These are phyloP conservation scores for Limulus polyphemus DNA, from an alignment of 2,888 invertebrate genomes.

Conservation along the genomic window DNA sequence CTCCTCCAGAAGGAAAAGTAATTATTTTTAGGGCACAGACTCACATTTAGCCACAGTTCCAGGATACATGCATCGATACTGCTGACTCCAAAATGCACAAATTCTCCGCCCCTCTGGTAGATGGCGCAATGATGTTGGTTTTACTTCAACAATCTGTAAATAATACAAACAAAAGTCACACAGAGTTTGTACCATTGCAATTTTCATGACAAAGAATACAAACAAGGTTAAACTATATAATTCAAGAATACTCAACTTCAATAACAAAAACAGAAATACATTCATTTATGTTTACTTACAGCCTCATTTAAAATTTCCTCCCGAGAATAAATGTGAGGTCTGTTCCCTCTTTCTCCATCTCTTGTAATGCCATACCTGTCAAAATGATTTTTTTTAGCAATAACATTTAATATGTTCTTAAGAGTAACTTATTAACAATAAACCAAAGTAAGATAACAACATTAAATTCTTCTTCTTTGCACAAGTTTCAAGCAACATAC, in stretches of 20 bases:
- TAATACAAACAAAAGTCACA: too few species aligned
- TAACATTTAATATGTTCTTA: too few species aligned
- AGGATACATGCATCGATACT: constrained; percentile 85
- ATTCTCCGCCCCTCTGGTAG: constrained; percentile 68
- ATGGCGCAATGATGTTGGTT: constrained; percentile 54
- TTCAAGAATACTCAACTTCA: too few species aligned
- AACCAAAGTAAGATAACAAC: too few species aligned
- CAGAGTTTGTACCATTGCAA: neutral
- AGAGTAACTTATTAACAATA: too few species aligned
- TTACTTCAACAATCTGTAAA: constrained; percentile 67
- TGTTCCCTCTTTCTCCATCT: constrained; percentile 78
- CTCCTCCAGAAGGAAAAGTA: too few species aligned
- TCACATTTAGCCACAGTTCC: constrained; percentile 63
- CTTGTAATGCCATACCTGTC: constrained; percentile 65
- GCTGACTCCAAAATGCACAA: constrained; percentile 93
- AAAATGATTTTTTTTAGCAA: too few species aligned
- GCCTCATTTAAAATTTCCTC: constrained; percentile 82
- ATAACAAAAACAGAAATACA: neutral
- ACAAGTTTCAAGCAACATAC: too few species aligned
- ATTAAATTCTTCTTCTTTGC: too few species aligned
- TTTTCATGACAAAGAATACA: neutral
- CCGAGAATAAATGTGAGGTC: constrained; percentile 76
- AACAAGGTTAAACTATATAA: neutral
- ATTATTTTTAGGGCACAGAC: constrained; percentile 1
- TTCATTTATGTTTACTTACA: constrained; percentile 47